Conservation (phyloP, 1,140 invertebrate species). For the Brachionus manjavacas region DNA sequence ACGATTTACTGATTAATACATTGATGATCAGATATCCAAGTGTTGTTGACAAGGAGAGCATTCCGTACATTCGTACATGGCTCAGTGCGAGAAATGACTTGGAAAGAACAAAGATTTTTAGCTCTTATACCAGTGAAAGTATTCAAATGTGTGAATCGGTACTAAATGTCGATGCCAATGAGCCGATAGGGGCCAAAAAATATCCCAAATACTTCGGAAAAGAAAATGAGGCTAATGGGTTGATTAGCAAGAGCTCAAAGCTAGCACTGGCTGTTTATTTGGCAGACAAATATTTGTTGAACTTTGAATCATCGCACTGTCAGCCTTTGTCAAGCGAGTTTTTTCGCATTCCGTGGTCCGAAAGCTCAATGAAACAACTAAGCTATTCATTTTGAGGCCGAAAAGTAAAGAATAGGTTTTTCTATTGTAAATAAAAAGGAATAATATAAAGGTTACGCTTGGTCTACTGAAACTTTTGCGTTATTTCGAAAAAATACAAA, state of each 20-base stretch:
- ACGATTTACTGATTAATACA: slow-evolving; percentile 71
- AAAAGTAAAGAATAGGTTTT: neutral
- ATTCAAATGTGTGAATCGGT: neutral
- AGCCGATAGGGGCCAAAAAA: neutral
- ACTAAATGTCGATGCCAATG: neutral
- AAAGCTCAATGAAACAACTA: neutral
- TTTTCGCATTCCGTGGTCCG: slow-evolving; percentile 65
- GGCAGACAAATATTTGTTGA: slow-evolving; percentile 69
- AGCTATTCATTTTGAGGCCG: neutral
- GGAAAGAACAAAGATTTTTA: neutral
- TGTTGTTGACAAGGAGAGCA: slow-evolving; percentile 62
- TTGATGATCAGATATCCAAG: slow-evolving; percentile 62
- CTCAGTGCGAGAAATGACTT: neutral
- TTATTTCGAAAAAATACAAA: too few relatives aligned
- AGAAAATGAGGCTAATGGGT: neutral
- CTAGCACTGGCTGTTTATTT: slow-evolving; percentile 41
- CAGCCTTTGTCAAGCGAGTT: slow-evolving; percentile 67
- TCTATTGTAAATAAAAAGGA: neutral
- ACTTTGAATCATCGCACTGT: slow-evolving; percentile 81
- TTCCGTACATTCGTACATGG: slow-evolving; percentile 49
- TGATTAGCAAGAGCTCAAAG: slow-evolving; percentile 10
- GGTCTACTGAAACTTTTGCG: too few relatives aligned
- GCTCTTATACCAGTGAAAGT: slow-evolving; percentile 10
- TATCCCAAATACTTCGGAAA: neutral
- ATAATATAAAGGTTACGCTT: too few relatives aligned